phyloP scores from a whole-genome alignment of 2,888 invertebrate genomes.

The Heliconius sara region DNA sequence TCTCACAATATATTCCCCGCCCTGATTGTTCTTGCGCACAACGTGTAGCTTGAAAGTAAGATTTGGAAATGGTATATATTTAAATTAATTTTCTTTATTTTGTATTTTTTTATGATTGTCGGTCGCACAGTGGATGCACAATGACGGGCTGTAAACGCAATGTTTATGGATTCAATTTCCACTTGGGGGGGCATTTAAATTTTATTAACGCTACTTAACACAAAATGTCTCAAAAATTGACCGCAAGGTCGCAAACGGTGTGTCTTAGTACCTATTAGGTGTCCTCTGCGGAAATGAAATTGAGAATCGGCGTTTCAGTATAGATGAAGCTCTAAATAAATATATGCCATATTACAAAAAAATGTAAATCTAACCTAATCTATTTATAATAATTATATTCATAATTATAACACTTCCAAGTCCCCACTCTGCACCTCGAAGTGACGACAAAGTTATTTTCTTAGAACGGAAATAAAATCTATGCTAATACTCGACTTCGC shows the following conservation, averaged over 20 bases:
- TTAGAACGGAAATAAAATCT: constrained; percentile 37
- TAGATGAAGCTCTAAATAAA: no score
- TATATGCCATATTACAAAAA: no score
- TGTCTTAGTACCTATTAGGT: no score
- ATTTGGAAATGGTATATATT: constrained; percentile 17
- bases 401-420: constrained; percentile 18
- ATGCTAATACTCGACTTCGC: constrained; percentile 35
- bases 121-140: no score
- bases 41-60: neutral
- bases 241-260: rapidly evolving
- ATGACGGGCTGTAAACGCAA: neutral
- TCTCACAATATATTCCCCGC: constrained; percentile 36
- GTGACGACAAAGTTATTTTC: constrained; percentile 32
- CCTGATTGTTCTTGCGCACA: constrained; percentile 37
- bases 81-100: no score
- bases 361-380: no score
- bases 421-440: neutral
- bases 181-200: neutral
- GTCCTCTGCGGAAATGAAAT: no score
- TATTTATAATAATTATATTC: no score
- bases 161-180: neutral
- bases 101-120: no score
- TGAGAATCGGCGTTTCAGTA: no score
- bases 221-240: neutral
- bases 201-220: neutral